Evolutionary conservation across 2,113 vertebrate species (phyloP).

Genomic region (Malurus elegans): DNA sequence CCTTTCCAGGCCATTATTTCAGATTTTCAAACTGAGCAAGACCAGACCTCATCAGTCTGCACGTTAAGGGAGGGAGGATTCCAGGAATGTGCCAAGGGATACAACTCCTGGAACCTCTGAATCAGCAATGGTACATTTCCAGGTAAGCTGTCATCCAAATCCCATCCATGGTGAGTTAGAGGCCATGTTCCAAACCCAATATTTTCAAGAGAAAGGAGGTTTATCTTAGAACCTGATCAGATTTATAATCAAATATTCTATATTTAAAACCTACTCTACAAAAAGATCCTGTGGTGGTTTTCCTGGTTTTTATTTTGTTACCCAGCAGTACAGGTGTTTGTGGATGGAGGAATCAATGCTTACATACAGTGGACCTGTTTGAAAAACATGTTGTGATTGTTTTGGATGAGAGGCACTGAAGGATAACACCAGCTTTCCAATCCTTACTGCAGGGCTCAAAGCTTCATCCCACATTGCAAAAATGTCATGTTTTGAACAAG

Average conservation of each 20-base stretch:
- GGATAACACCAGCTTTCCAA: neutral
- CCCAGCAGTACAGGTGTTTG: neutral
- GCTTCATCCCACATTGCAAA: neutral
- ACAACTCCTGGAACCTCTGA: neutral
- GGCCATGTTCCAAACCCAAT: neutral
- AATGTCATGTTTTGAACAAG: neutral
- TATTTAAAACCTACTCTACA: neutral
- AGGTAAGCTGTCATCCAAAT: neutral
- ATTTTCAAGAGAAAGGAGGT: neutral
- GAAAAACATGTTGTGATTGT: neutral
- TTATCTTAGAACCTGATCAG: neutral
- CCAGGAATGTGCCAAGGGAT: neutral
- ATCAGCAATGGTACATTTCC: neutral
- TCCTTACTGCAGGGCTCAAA: neutral
- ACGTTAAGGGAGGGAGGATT: neutral
- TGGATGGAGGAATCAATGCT: neutral
- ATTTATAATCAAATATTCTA: neutral
- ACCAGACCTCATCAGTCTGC: neutral
- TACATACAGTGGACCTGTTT: neutral
- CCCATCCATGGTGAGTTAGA: neutral
- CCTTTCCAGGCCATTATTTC: neutral
- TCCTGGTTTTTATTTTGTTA: neutral
- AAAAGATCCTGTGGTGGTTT: neutral
- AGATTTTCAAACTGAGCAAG: neutral
- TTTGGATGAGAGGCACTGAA: neutral